These are phyloP conservation scores for Phlogophora meticulosa DNA, from an alignment of 2,888 invertebrate species.

Conservation along the genomic window DNA sequence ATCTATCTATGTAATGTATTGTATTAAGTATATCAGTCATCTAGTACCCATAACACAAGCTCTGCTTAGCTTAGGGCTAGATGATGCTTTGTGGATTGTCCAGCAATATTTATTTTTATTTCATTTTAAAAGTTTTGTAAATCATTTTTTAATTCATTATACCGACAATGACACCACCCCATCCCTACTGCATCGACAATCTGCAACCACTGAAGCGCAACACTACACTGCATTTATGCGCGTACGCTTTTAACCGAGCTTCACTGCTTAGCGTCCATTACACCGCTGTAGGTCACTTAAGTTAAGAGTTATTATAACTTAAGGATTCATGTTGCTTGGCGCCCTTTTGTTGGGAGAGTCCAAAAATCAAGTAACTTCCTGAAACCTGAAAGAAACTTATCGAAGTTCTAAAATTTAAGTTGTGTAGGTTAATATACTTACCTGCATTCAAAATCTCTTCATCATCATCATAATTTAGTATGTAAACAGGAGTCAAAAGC, in stretches of 20 bases:
- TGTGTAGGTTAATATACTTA: neutral
- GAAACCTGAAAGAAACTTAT: neutral
- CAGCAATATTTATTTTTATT: too few species aligned
- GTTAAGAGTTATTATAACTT: constrained; percentile 45
- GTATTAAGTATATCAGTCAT: too few species aligned
- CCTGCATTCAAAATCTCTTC: too few species aligned
- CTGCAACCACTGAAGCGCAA: constrained; percentile 56
- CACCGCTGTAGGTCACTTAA: constrained; percentile 66
- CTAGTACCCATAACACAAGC: too few species aligned
- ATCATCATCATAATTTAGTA: too few species aligned
- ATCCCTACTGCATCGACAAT: constrained; percentile 60
- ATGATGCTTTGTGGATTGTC: too few species aligned
- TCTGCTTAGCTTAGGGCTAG: too few species aligned
- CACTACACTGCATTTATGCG: constrained; percentile 67
- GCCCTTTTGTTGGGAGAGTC: constrained; percentile 7
- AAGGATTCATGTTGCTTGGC: constrained; percentile 32
- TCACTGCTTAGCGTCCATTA: constrained; percentile 64
- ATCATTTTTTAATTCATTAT: too few species aligned
- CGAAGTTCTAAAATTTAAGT: neutral
- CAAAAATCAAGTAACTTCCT: neutral
- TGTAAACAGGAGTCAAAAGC: too few species aligned
- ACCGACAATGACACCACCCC: neutral
- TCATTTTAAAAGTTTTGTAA: too few species aligned
- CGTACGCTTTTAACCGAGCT: constrained; percentile 71
- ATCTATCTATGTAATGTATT: too few species aligned